Evolutionary conservation across 2,888 invertebrate species (phyloP), one percentile per base, ranked within the genome.

Genomic region (Pristionchus maxplancki): DNA sequence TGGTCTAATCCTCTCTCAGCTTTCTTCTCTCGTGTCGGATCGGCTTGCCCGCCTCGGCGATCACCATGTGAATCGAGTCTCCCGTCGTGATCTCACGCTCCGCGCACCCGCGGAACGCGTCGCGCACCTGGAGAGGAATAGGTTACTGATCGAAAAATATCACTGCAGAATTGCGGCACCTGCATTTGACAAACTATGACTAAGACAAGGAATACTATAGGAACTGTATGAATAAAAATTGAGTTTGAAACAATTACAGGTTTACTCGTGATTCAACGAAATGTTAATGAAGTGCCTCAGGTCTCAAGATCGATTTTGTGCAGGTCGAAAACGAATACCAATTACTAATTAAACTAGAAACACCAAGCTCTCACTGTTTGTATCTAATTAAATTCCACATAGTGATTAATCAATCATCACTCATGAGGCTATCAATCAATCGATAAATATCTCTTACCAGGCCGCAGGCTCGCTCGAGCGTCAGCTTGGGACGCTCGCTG

Each of bases 1-100:
- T 11, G 48, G 81, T 34, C 34, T 90, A 94, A 91, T 94, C 94
- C 88, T 94, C 94, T 86, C 94, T 92, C 83, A 94, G 93, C 71
- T 90, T 91, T 81, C 93, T 89, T 85, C 89, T 87, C 89, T 91
- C 89, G 48, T 90, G 89, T 40, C 90, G 90, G 83, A 92, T 90
- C 44, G 93, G 92, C 89, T 94, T 93, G 31, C 93, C 93, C 78
- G 92, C 91, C 88, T 93, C 91, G 48, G 92, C 91, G 78, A 94
- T 91, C 37, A 93, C 91, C 40, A 94, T 81, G 40, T 92, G 90
- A 88, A 94, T 92, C 89, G 90, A 90, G 91, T 94, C 94, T 89
- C 94, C 99, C 89, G 98, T 98, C 94, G 98, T 97, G 94, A 98
- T 99, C 95, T 99, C 99, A 94, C 99, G 96, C 95, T 99, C 99